phyloP scores from a whole-genome alignment of 2,113 vertebrate species.

The Raja brachyura region DNA sequence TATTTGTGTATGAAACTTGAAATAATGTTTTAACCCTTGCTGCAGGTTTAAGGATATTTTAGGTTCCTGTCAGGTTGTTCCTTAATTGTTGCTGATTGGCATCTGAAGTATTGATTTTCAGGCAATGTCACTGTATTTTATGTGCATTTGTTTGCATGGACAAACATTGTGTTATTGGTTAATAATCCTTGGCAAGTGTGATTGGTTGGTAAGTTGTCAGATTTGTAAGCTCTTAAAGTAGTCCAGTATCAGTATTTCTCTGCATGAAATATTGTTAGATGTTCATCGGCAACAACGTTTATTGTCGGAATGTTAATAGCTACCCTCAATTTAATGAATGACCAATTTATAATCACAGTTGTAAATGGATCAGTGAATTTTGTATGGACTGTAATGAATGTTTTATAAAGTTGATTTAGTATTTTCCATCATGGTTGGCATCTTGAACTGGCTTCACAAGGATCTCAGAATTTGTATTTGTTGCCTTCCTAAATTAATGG shows the following conservation, averaged over 20 bases:
- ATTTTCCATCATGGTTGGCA: no score
- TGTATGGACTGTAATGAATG: no score
- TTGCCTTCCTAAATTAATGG: no score
- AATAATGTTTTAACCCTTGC: not conserved
- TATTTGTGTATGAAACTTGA: not conserved
- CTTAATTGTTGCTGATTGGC: not conserved
- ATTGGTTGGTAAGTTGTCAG: not conserved
- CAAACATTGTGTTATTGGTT: not conserved
- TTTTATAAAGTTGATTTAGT: no score
- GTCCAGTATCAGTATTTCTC: not conserved
- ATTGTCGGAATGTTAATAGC: not conserved
- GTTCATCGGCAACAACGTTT: not conserved
- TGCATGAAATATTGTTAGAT: not conserved
- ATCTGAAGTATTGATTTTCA: not conserved
- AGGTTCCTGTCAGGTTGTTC: not conserved
- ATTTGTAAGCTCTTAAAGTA: not conserved
- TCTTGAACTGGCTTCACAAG: no score
- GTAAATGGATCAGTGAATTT: no score
- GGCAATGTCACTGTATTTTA: not conserved
- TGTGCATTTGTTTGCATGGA: not conserved
- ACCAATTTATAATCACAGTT: not conserved
- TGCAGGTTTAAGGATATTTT: not conserved
- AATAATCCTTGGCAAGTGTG: not conserved
- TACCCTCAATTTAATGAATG: not conserved
- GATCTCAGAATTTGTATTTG: no score